A percentile compares a stretch with the other conserved stretches of the same genome.
Evolutionary conservation across 2,888 invertebrate genomes (phyloP).

Genomic region (Cecidostiba fungosa): DNA sequence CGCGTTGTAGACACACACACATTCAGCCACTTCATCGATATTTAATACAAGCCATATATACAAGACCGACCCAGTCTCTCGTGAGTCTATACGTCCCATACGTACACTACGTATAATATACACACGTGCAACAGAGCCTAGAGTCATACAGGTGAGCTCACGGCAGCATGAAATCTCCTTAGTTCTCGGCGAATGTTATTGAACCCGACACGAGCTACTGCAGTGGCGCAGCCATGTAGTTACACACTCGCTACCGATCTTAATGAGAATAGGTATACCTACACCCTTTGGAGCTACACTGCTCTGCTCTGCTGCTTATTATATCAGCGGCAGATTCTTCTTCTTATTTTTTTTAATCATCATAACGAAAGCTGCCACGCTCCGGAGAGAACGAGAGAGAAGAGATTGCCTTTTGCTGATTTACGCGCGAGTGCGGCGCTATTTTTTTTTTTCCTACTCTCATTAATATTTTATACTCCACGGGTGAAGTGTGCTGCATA

Average conservation of each 20-base stretch:
- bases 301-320: not conserved
- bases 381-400: not conserved
- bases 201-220: constrained; percentile 30
- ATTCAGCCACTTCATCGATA: constrained; percentile 17
- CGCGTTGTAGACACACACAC: not conserved
- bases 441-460: not conserved
- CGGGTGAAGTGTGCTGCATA: not conserved
- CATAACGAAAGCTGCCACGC: not conserved
- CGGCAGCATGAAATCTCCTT: constrained; percentile 46
- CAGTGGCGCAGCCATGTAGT: not conserved
- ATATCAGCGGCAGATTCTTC: not conserved
- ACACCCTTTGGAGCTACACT: not conserved
- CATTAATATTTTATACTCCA: constrained; percentile 3
- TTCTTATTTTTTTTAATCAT: not conserved
- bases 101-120: not conserved
- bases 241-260: not conserved
- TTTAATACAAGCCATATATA: constrained; percentile 4
- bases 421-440: not conserved
- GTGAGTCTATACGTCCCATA: not conserved
- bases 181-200: constrained; percentile 32
- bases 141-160: constrained; percentile 13
- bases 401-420: not conserved
- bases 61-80: constrained; percentile 2
- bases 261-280: not conserved
- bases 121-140: not conserved